Evolutionary conservation across 2,888 invertebrate species (phyloP).

Genomic region (Malthinus flaveolus): DNA sequence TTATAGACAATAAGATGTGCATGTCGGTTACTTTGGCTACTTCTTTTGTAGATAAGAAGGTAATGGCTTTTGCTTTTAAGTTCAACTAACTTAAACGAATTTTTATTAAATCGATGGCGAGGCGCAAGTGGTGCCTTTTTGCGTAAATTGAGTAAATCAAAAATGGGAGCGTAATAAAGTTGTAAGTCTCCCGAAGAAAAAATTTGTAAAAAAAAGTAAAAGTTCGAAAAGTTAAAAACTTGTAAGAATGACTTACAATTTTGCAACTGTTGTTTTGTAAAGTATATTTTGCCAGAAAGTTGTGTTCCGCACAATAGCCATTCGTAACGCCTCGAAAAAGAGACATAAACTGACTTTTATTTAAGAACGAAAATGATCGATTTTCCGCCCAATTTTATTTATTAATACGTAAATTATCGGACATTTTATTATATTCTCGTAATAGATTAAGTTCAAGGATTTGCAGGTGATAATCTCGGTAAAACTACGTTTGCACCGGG

Average conservation of each 20-base stretch:
- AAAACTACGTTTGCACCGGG: conserved; percentile 35
- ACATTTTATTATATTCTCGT: conserved; percentile 1
- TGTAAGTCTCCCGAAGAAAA: neutral
- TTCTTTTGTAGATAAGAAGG: neutral
- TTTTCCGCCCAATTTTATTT: neutral
- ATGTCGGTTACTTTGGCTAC: neutral
- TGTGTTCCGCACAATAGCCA: neutral
- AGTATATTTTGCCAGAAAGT: conserved; percentile 1
- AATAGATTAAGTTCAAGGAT: conserved; percentile 34
- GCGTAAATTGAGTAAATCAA: conserved; percentile 3
- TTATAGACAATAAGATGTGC: neutral
- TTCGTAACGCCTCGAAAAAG: neutral
- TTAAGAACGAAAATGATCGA: neutral
- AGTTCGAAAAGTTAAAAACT: neutral
- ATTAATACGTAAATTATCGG: neutral
- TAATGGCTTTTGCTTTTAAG: neutral
- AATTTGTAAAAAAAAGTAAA: conserved; percentile 1
- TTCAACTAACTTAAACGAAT: neutral
- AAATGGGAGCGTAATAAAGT: neutral
- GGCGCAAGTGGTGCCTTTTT: neutral
- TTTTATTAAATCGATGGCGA: neutral
- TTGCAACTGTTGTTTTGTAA: conserved; percentile 3
- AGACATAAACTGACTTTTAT: neutral
- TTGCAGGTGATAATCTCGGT: conserved; percentile 38
- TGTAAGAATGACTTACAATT: neutral